Evolutionary conservation across 2,888 invertebrate genomes (phyloP), one percentile per base, ranked within the genome.

Genomic region (Erebia aethiops): DNA sequence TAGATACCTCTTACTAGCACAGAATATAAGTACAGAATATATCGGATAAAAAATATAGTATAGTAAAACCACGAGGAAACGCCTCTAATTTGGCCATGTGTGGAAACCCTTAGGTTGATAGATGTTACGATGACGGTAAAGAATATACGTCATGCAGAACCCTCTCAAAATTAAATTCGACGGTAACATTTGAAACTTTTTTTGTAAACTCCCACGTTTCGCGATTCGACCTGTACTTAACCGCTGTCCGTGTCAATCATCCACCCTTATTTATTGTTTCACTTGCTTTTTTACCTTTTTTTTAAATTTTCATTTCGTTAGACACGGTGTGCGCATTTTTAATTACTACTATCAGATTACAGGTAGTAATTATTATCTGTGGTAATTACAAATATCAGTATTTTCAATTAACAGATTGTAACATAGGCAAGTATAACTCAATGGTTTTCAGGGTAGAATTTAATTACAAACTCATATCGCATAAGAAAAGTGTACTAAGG

Each of bases 231-330:
- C 92, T 89, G 90, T 87, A 89, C 90, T 89, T 87, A 88, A 87
- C 89, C 89, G 89, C 91, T 90, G 91, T 91, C 91, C 85, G 81
- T 91, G 92, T 89, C 92, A 92, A 90, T 91, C 92, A 91, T 67
- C 66, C 35, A 51, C 66, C 71, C 63, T 71, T 65, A 67, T 67
- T 67, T 67, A 67, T 67, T 67, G 67, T 67, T 67, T 67, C 61
- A 67, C 60, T 67, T 58, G 58, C 58, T 67, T 67, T 67, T 67
- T 61, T 35, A 16, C 16, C 35, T 60, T 66, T 66, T 52, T 66
- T 66, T 26, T 8, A 21, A 54, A 52, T 64, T 64, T 64, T 64
- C 26, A 66, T 66, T 43, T 51, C 46, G 52, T 60, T 61, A 61
- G 67, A 67, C 57, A 58, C 49, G 67, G 49, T 58, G 16, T 67